Evolutionary conservation across 1,140 invertebrate species (phyloP).

Genomic region (Ectropis grisescens): DNA sequence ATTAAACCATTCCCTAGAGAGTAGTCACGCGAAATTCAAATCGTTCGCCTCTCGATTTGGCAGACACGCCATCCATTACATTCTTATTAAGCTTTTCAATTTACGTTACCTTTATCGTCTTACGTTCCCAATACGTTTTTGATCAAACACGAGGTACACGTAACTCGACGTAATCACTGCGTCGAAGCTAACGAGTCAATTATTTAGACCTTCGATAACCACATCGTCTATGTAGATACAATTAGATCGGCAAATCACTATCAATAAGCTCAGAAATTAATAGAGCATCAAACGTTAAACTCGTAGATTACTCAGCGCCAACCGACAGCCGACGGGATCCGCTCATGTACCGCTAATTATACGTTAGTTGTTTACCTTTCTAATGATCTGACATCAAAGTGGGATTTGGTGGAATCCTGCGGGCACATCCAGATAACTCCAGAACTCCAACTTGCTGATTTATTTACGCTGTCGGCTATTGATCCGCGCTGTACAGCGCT

Average conservation of each 20-base stretch:
- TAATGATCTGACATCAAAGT: slow-evolving; percentile 40
- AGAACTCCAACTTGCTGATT: slow-evolving; percentile 40
- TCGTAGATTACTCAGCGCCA: slow-evolving; percentile 32
- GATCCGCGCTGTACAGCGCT: slow-evolving; percentile 32
- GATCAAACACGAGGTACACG: no score
- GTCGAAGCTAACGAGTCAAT: no score
- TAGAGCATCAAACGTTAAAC: slow-evolving; percentile 31
- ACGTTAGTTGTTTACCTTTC: slow-evolving; percentile 35
- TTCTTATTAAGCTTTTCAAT: no score
- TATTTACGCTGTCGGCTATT: slow-evolving; percentile 47
- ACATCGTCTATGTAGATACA: neutral
- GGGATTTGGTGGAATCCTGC: slow-evolving; percentile 9
- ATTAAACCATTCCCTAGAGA: no score
- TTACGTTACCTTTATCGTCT: no score
- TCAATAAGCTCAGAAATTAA: slow-evolving; percentile 22
- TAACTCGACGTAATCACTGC: no score
- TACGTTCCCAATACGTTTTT: no score
- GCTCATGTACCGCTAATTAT: slow-evolving; percentile 47
- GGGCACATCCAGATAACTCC: slow-evolving; percentile 3
- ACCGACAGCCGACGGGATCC: slow-evolving; percentile 33
- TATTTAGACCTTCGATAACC: neutral
- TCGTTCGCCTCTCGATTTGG: no score
- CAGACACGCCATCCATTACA: no score
- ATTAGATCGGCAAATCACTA: slow-evolving; percentile 2
- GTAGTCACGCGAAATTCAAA: no score